These are phyloP conservation scores for Aplidium turbinatum DNA, from an alignment of 23 tunicate genomes.

Conservation along the genomic window DNA sequence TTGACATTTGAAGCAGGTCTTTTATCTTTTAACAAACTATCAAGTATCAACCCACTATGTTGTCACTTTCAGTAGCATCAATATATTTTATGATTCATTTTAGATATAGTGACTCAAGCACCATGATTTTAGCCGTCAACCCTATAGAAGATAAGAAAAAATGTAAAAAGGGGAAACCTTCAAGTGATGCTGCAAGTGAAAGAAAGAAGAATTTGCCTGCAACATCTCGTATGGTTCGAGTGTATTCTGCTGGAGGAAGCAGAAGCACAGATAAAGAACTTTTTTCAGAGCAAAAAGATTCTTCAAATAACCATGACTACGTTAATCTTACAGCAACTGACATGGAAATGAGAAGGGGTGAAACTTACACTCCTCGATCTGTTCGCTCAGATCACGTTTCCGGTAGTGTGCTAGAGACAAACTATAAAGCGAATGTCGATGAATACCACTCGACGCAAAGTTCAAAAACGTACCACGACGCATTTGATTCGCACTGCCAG, in stretches of 20 bases:
- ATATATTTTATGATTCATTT: no score
- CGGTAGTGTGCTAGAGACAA: neutral
- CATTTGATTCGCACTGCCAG: neutral
- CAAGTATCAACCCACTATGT: no score
- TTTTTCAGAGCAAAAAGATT: neutral
- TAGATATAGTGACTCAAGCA: conserved; percentile 40
- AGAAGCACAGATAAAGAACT: conserved; percentile 13
- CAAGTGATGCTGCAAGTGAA: neutral
- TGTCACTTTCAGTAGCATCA: no score
- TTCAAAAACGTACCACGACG: conserved; percentile 6
- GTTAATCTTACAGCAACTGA: conserved; percentile 31
- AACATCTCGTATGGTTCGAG: conserved; percentile 34
- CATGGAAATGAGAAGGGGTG: neutral
- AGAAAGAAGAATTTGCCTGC: neutral
- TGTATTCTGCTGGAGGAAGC: conserved; percentile 5
- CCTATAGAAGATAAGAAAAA: conserved; percentile 3
- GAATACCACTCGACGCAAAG: neutral
- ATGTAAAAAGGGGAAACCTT: no score
- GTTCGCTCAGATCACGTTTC: neutral
- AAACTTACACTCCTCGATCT: neutral
- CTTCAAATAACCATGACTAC: conserved; percentile 36
- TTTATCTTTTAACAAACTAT: no score
- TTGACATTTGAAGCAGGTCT: no score
- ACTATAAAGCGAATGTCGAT: neutral
- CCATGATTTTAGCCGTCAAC: conserved; percentile 24